A percentile compares a stretch with the other conserved stretches of the same genome.
These are phyloP conservation scores for Catalaphyllia jardinei DNA, from an alignment of 64 coral and sea anemone genomes.

Conservation along the genomic window DNA sequence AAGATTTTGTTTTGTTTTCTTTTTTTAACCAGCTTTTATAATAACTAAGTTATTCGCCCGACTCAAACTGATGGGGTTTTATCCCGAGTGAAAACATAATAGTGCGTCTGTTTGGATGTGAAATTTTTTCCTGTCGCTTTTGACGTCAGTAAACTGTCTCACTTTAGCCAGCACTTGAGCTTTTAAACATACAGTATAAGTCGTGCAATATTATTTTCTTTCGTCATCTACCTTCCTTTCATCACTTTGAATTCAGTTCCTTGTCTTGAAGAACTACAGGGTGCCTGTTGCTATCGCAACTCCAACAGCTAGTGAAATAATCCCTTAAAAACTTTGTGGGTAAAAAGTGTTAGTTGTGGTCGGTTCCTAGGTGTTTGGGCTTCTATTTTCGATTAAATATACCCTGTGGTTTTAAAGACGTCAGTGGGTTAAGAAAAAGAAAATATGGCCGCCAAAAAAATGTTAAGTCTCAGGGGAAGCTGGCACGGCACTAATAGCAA, in stretches of 20 bases:
- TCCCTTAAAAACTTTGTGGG: background rate
- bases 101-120: background rate
- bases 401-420: background rate
- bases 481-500: too few relatives aligned
- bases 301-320: background rate
- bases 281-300: too few relatives aligned
- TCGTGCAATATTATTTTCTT: background rate
- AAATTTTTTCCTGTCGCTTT: background rate
- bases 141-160: slow-evolving; percentile 7
- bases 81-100: background rate
- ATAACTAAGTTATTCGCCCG: background rate
- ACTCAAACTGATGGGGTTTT: background rate
- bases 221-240: background rate
- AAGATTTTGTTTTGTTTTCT: background rate
- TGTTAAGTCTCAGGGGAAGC: background rate
- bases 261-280: too few relatives aligned
- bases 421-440: background rate
- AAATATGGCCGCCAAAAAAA: background rate
- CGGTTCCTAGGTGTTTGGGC: background rate
- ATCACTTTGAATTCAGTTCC: too few relatives aligned
- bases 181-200: slow-evolving; percentile 26
- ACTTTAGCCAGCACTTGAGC: background rate
- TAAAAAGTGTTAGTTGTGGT: background rate
- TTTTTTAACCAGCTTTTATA: background rate
- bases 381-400: background rate